These are phyloP conservation scores for Dasyurus viverrinus DNA, from an alignment of 2,113 vertebrate genomes.

Conservation along the genomic window DNA sequence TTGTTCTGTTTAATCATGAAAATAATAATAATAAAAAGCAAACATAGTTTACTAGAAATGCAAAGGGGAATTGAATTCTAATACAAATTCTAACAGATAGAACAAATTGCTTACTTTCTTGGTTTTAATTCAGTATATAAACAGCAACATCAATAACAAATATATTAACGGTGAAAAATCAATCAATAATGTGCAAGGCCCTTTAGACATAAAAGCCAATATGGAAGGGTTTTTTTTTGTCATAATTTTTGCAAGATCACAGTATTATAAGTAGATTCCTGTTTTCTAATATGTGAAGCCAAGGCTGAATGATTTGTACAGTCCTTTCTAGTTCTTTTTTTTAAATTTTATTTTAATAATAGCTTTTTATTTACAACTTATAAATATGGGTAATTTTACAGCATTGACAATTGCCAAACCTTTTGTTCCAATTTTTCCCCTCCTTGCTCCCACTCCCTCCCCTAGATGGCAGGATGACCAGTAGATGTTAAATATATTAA, in stretches of 20 bases:
- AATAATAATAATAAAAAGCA: background rate
- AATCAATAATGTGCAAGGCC: background rate
- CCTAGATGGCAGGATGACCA: too few species aligned
- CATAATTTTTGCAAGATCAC: background rate
- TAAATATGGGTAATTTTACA: too few species aligned
- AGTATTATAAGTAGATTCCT: background rate
- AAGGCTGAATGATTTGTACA: background rate
- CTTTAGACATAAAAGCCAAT: background rate
- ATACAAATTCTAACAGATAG: background rate
- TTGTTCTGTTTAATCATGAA: background rate
- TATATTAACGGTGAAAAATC: background rate
- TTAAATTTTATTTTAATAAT: too few species aligned
- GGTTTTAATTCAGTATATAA: background rate
- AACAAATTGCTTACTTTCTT: background rate
- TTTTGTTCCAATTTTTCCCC: too few species aligned
- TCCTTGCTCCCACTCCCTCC: too few species aligned
- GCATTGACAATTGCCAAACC: too few species aligned
- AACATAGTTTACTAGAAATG: background rate
- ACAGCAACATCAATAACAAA: background rate
- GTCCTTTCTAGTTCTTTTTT: background rate
- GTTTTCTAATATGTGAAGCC: background rate
- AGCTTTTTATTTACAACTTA: too few species aligned
- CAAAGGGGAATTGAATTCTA: background rate
- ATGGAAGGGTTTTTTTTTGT: background rate
- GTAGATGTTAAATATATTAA: too few species aligned